Conservation (phyloP, 1,140 invertebrate genomes). For the Mizuhopecten yessoensis region DNA sequence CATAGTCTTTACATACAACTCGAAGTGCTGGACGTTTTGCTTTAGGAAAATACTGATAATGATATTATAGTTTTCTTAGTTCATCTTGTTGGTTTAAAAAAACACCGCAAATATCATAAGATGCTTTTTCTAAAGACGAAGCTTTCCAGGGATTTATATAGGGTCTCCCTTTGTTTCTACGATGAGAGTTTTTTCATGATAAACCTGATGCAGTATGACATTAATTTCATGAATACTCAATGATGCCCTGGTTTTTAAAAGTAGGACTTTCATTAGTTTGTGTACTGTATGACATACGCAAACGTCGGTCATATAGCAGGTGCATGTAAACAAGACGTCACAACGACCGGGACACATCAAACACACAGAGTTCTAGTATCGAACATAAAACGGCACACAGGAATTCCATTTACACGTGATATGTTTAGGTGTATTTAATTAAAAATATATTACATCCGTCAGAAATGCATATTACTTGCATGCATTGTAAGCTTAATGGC, state of each 20-base stretch:
- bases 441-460: background rate
- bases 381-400: background rate
- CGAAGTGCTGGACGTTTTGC: no score
- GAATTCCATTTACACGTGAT: background rate
- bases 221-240: no score
- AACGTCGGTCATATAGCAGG: background rate
- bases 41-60: no score
- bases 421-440: background rate
- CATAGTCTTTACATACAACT: no score
- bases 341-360: background rate
- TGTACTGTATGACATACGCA: background rate
- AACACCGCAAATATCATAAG: no score
- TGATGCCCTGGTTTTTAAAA: background rate
- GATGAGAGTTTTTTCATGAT: no score
- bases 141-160: no score
- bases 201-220: no score
- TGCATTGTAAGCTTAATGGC: background rate
- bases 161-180: no score
- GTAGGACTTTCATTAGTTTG: background rate
- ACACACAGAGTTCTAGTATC: background rate
- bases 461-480: background rate
- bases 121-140: no score
- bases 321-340: background rate
- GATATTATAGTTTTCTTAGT: no score
- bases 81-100: no score